Conservation (phyloP, 2,888 invertebrate species). For the Agriopis marginaria region DNA sequence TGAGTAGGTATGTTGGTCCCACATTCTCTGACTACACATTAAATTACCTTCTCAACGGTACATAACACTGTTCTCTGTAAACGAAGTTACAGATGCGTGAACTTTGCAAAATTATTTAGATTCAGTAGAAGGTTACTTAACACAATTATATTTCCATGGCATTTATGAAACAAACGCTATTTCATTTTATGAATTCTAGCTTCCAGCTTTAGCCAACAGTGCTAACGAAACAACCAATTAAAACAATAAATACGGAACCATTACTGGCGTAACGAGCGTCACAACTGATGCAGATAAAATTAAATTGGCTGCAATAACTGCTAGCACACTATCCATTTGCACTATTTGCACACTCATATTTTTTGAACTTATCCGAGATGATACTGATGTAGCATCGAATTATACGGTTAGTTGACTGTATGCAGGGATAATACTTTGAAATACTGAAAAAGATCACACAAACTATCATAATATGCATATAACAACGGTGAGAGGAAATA, state of each 20-base stretch:
- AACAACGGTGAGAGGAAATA: not conserved
- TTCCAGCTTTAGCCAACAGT: constrained; percentile 13
- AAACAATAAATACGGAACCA: constrained; percentile 51
- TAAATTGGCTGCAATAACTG: constrained; percentile 45
- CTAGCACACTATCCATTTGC: constrained; percentile 27
- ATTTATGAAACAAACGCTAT: not conserved
- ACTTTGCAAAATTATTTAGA: constrained; percentile 5
- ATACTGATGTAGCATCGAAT: constrained; percentile 26
- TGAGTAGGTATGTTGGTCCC: constrained; percentile 3
- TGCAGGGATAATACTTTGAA: constrained; percentile 1
- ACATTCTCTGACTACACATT: constrained; percentile 18
- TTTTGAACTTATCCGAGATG: constrained; percentile 21
- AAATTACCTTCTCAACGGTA: constrained; percentile 19
- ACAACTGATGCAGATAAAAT: constrained; percentile 44
- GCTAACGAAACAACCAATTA: constrained; percentile 52
- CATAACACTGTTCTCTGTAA: constrained; percentile 23
- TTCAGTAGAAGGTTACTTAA: no score
- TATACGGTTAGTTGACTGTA: constrained; percentile 21
- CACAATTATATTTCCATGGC: no score
- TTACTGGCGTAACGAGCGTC: constrained; percentile 39
- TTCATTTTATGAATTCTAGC: not conserved
- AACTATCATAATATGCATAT: not conserved
- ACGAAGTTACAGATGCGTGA: constrained; percentile 13
- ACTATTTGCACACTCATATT: constrained; percentile 19
- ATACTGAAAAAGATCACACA: not conserved